These are phyloP conservation scores for Smithornis capensis DNA, from an alignment of 2,113 vertebrate genomes.

Conservation along the genomic window DNA sequence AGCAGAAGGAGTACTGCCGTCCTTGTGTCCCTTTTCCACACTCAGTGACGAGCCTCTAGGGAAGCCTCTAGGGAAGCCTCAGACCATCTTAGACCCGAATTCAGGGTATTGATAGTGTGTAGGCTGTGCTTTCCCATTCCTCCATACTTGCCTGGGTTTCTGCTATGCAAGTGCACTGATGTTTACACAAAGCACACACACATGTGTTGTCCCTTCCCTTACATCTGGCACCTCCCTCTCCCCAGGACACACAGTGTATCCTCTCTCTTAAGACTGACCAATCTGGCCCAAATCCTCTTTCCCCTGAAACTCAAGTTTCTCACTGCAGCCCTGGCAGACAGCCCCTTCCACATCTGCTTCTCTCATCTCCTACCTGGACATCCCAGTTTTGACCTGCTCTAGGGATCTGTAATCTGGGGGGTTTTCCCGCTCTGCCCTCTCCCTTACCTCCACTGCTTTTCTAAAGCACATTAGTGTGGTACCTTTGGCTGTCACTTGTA, in stretches of 20 bases:
- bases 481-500: neutral
- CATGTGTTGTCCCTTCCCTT: neutral
- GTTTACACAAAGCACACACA: neutral
- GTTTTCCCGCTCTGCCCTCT: neutral
- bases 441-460: neutral
- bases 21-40: neutral
- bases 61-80: neutral
- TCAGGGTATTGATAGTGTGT: neutral
- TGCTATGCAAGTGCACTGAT: neutral
- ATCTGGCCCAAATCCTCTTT: neutral
- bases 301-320: neutral
- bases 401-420: neutral
- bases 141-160: neutral
- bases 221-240: neutral
- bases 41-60: accelerated
- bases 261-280: neutral
- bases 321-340: neutral
- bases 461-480: neutral
- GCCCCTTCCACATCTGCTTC: neutral
- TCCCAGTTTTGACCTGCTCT: accelerated
- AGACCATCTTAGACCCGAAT: neutral
- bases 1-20: neutral
- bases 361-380: neutral
- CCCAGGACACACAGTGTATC: accelerated
- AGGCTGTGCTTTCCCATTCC: neutral